Evolutionary conservation across 2,888 invertebrate species (phyloP).

Genomic region (Himalopsyche kuldschensis): DNA sequence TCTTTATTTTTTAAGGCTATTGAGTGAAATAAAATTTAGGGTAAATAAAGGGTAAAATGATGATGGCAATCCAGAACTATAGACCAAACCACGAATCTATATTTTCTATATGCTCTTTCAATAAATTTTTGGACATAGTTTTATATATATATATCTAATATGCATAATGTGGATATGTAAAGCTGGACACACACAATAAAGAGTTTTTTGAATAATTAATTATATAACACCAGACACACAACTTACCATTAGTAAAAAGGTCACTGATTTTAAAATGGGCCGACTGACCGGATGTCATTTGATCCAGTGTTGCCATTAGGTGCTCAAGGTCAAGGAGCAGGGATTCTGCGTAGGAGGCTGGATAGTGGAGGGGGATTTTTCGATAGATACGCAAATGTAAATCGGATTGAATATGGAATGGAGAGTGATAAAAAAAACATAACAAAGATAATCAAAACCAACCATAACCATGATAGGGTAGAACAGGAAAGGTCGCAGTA

Average conservation of each 20-base stretch:
- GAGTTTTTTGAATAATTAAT: neutral
- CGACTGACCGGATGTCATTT: constrained; percentile 60
- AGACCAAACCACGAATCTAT: no score
- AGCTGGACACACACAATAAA: neutral
- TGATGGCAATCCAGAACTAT: no score
- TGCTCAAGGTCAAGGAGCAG: constrained; percentile 61
- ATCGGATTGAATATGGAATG: neutral
- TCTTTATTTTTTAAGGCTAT: no score
- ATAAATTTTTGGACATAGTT: no score
- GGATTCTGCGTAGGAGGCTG: constrained; percentile 60
- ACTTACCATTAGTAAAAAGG: constrained; percentile 58
- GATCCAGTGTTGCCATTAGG: constrained; percentile 61
- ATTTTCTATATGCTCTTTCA: no score
- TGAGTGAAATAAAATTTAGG: no score
- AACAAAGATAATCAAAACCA: constrained; percentile 31
- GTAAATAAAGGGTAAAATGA: no score
- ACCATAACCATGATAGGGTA: constrained; percentile 34
- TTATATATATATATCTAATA: neutral
- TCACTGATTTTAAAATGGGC: constrained; percentile 57
- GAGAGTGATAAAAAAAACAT: constrained; percentile 5
- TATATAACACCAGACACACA: constrained; percentile 7
- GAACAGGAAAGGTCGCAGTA: constrained; percentile 21
- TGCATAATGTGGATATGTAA: neutral
- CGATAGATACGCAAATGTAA: neutral
- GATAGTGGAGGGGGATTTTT: neutral